Base-by-base conservation (phyloP, 2,113 vertebrate genomes). In the Phylloscopus trochiloides region DNA sequence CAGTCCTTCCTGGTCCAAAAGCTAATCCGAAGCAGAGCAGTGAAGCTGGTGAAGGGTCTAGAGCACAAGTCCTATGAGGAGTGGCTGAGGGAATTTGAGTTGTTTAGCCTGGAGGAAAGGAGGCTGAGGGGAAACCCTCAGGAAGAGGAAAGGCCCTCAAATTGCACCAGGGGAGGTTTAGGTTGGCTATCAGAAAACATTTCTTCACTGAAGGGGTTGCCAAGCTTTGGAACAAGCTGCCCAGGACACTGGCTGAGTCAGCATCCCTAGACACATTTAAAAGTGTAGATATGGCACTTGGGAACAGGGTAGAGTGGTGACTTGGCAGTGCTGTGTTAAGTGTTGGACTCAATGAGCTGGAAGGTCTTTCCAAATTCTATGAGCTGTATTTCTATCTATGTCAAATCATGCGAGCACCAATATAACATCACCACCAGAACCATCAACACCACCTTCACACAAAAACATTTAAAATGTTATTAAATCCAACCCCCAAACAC, bases 381-480 rank as follows among this genome's bases (percentile, higher is more conserved):
- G 18, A 34, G 25, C n/a, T 45, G 0, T 52, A 36, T 57, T 65
- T 65, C 36, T 12, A 57, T 31, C 43, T 12, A 59, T 2, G 2
- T 40, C n/a, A 86, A 70, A 74, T 52, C 38, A 52, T 0, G 0
- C 18, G 17, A 67, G 31, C 1, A 2, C 57, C 28, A 52, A 57
- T 38, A 1, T 3, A 63, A 59, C 34, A 59, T 28, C 76, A 85
- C 42, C 20, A 68, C 8, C 43, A 81, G 72, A 66, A 17, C 10
- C 48, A 89, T 20, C 43, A 84, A 5, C 24, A 36, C 12, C 10
- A 89, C 40, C 26, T 74, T 89, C 61, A 84, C 31, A 55, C 29
- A 85, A 57, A 59, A 68, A 2, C 26, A 51, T 63, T 63, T 50
- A 26, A 80, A 86, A 58, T 36, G 32, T 3, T 4, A 48, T 75